A percentile compares a stretch with the other conserved stretches of the same genome.
phyloP scores from a whole-genome alignment of 2,113 vertebrate species.

The Poecilia latipinna region DNA sequence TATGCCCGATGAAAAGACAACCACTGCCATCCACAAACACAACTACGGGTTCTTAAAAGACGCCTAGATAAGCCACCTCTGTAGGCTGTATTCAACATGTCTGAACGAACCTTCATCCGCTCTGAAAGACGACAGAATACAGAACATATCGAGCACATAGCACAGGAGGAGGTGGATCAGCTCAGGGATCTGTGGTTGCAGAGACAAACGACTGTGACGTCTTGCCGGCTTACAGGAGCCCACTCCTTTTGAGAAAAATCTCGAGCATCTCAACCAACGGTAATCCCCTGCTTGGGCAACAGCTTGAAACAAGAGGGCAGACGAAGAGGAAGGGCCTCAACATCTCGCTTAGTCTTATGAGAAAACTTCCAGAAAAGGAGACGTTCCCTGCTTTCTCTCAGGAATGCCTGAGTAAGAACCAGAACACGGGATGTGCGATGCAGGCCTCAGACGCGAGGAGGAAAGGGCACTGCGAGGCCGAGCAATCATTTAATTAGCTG shows the following conservation, averaged over 20 bases:
- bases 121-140: background rate
- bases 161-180: constrained; percentile 4
- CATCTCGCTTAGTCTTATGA: constrained; percentile 29
- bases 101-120: constrained; percentile 18
- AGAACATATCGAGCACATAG: constrained; percentile 10
- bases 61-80: background rate
- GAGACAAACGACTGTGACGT: background rate
- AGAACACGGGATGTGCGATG: constrained; percentile 37
- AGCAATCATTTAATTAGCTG: constrained; percentile 33
- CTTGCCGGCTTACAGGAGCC: background rate
- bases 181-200: background rate
- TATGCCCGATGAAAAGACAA: background rate
- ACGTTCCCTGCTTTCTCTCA: constrained; percentile 38
- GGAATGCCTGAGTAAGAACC: constrained; percentile 62
- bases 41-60: constrained; percentile 1
- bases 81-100: constrained; percentile 2
- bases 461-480: constrained; percentile 6
- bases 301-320: constrained; percentile 21
- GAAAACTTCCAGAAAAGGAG: constrained; percentile 79
- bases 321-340: constrained; percentile 12
- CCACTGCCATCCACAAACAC: background rate
- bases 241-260: background rate
- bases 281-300: constrained; percentile 63
- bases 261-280: constrained; percentile 12
- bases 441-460: background rate